phyloP scores from a whole-genome alignment of 2,113 vertebrate species.

The Melanerpes formicivorus region DNA sequence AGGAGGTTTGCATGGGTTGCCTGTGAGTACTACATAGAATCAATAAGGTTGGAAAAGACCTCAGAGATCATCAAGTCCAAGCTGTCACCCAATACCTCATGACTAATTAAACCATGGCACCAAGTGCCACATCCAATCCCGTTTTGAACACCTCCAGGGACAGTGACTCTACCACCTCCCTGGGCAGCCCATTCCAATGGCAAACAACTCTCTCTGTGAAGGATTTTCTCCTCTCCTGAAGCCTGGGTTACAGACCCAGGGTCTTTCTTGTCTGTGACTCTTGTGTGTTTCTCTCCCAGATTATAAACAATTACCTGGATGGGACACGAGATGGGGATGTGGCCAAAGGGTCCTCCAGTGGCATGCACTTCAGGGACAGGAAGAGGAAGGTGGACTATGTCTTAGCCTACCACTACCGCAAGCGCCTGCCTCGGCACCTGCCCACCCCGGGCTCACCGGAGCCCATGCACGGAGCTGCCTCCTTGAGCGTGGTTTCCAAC shows the following conservation, averaged over 20 bases:
- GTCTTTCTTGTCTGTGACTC: not conserved
- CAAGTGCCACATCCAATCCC: too few species aligned
- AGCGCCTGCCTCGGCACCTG: constrained; percentile 24
- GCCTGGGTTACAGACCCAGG: not conserved
- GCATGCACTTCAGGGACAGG: constrained; percentile 87
- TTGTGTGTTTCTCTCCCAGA: constrained; percentile 56
- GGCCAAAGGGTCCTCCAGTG: constrained; percentile 15
- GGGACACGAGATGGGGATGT: not conserved
- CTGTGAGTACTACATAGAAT: too few species aligned
- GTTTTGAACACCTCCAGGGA: too few species aligned
- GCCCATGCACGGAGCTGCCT: not conserved
- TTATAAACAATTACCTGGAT: constrained; percentile 83
- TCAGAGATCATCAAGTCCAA: too few species aligned
- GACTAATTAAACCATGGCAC: too few species aligned
- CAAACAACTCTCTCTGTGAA: too few species aligned
- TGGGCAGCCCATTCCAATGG: too few species aligned
- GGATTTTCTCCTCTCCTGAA: too few species aligned
- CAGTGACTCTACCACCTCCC: too few species aligned
- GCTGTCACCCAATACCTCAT: too few species aligned
- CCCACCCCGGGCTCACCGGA: not conserved
- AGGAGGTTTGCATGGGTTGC: too few species aligned
- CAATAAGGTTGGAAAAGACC: too few species aligned
- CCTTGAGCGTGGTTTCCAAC: constrained; percentile 77
- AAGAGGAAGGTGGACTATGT: constrained; percentile 93
- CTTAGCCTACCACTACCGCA: constrained; percentile 90